phyloP scores from a whole-genome alignment of 2,797 vertebrate genomes.

The Notolabrus celidotus region DNA sequence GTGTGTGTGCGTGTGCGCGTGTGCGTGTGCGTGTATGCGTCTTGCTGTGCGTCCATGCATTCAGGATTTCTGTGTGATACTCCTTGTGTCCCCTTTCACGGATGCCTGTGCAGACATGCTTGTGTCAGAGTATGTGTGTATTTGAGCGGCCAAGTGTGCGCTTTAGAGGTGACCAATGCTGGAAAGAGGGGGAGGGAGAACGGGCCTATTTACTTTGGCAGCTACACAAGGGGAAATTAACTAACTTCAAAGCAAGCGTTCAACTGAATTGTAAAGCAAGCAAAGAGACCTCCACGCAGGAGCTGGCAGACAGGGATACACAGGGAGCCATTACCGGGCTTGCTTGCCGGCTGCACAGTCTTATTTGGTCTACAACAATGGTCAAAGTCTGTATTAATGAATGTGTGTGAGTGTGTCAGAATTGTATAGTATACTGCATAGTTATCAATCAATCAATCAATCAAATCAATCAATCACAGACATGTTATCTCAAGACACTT shows the following conservation, averaged over 20 bases:
- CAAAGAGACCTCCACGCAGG: slow-evolving; percentile 75
- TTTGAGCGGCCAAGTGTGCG: no score
- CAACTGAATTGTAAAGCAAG: slow-evolving; percentile 68
- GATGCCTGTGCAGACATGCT: slow-evolving; percentile 58
- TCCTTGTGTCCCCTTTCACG: slow-evolving; percentile 56
- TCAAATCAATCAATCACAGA: no score
- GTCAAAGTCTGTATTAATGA: slow-evolving; percentile 17
- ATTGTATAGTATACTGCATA: no score
- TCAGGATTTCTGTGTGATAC: slow-evolving; percentile 35
- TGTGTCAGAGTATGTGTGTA: slow-evolving; percentile 8
- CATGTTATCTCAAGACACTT: no score
- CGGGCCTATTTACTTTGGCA: slow-evolving; percentile 88
- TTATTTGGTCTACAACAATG: slow-evolving; percentile 36
- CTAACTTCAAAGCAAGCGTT: slow-evolving; percentile 87
- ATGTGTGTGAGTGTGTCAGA: not conserved
- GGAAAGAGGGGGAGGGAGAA: slow-evolving; percentile 72
- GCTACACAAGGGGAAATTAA: slow-evolving; percentile 85
- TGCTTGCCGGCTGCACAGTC: slow-evolving; percentile 13
- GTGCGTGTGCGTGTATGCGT: slow-evolving; percentile 2
- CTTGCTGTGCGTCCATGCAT: slow-evolving; percentile 15
- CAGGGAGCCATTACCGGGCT: slow-evolving; percentile 70
- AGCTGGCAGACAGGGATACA: slow-evolving; percentile 75
- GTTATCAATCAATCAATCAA: no score
- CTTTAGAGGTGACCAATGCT: slow-evolving; percentile 75
- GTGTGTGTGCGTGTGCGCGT: slow-evolving; percentile 19